Percentiles rank a stretch among this genome's conserved stretches.
phyloP scores from a whole-genome alignment of 2,113 vertebrate genomes.

The Polypterus senegalus region DNA sequence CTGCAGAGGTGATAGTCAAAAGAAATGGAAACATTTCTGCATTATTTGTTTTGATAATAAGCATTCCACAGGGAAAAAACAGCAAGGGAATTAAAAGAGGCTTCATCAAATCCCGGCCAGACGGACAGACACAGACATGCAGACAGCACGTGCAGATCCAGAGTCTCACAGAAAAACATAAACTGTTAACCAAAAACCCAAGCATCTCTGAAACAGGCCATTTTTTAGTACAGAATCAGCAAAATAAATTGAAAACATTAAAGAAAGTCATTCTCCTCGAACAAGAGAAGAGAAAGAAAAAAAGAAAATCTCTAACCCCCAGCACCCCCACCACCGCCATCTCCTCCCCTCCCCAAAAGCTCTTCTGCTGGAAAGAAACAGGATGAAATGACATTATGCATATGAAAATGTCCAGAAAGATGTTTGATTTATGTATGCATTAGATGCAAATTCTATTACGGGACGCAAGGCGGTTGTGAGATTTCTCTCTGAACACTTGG shows the following conservation, averaged over 20 bases:
- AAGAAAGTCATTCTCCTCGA: conserved; percentile 70
- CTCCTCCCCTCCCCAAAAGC: conserved; percentile 25
- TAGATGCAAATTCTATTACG: conserved; percentile 99
- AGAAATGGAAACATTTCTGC: no score
- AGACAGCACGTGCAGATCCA: no score
- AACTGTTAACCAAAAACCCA: conserved; percentile 82
- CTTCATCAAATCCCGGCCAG: no score
- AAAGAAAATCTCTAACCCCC: conserved; percentile 50
- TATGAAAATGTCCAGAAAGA: conserved; percentile 99
- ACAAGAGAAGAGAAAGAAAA: conserved; percentile 17
- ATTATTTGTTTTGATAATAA: no score
- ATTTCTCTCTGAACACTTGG: conserved; percentile 98
- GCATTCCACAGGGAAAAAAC: no score
- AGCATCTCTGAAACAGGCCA: conserved; percentile 75
- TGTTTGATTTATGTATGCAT: conserved; percentile 99
- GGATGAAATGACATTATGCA: conserved; percentile 99
- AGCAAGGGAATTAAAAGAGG: no score
- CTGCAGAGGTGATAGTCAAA: no score
- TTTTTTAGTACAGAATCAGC: conserved; percentile 63
- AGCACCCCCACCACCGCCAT: conserved; percentile 36
- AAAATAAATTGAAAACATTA: conserved; percentile 93
- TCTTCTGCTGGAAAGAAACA: conserved; percentile 69
- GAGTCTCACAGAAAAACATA: conserved; percentile 15
- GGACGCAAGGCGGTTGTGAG: conserved; percentile 95
- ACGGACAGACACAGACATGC: no score